Percentiles rank a stretch among this genome's conserved stretches.
These are phyloP conservation scores for Clangula hyemalis DNA, from an alignment of 2,797 vertebrate species.

Conservation along the genomic window DNA sequence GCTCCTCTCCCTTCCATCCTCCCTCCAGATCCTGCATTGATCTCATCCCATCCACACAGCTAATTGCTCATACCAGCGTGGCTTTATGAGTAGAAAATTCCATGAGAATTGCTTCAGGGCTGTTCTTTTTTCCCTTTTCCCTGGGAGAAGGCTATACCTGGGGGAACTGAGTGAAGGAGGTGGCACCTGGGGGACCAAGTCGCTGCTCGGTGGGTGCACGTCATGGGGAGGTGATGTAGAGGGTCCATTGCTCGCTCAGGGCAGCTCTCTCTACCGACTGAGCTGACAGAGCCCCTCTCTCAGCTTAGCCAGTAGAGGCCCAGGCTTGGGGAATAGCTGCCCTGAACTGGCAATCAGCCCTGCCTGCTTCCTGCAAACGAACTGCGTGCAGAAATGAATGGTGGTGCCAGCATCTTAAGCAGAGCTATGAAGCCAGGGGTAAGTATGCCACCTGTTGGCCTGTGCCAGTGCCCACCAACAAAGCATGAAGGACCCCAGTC, in stretches of 20 bases:
- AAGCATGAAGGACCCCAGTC: not conserved
- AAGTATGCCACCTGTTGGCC: no score
- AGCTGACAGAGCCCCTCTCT: constrained; percentile 34
- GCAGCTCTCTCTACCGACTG: constrained; percentile 25
- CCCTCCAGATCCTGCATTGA: not conserved
- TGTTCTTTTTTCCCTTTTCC: not conserved
- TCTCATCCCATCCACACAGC: not conserved
- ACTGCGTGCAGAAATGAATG: constrained; percentile 25
- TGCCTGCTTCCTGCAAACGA: not conserved
- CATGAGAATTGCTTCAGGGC: not conserved
- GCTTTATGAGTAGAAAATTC: not conserved
- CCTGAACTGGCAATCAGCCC: not conserved
- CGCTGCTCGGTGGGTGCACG: not conserved
- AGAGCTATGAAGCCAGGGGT: no score
- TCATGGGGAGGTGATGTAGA: not conserved
- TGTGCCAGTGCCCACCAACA: not conserved
- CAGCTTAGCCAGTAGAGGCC: constrained; percentile 48
- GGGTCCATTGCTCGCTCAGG: not conserved
- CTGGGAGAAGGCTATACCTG: not conserved
- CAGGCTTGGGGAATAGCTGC: not conserved
- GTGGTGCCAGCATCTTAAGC: constrained; percentile 27
- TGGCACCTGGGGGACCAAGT: not conserved
- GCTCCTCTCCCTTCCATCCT: not conserved
- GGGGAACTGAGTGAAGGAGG: not conserved
- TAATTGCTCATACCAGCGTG: not conserved